Base-by-base conservation (phyloP, 2,888 invertebrate species). In the Autographa gamma region DNA sequence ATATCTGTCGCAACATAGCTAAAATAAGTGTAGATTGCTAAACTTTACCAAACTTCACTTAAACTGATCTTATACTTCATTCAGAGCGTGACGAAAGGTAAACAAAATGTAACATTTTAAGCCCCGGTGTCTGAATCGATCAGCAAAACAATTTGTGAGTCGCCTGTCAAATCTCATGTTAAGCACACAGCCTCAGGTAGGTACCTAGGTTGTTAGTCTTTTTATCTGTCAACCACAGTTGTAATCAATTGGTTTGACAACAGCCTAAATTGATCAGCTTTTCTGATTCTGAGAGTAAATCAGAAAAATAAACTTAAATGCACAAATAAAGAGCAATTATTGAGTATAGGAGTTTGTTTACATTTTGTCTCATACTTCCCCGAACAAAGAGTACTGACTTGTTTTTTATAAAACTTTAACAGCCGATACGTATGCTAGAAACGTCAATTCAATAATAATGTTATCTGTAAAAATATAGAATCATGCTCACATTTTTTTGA, bases 1-100 rank as follows among this genome's bases (percentile, higher is more conserved):
- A 96, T 82, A 98, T 97, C 98, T 98, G 94, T 73, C 93, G 92
- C 83, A 85, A 84, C 74, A 87, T 64, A 82, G 87, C 92, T 90
- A 89, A 85, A 90, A 83, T 87, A 86, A 85, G 87, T 90, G 86
- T 91, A 88, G 89, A 87, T 87, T 87, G 85, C 86, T 85, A 84
- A 84, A 79, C 77, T 80, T 74, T 72, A 74, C 74, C 62, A 69
- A 66, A 69, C 32, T 69, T 63, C 64, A 66, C 58, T 41, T 56
- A 31, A 66, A 41, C n/a, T 58, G 31, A 54, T 32, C 52, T 32
- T 32, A 14, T 56, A 56, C 4, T 13, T 18, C 19, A n/a, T 48
- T 48, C n/a, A 48, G 48, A 48, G 7, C n/a, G 48, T 43, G 43
- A 43, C 43, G 43, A 43, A 43, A 43, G 43, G 43, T 43, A 43